Percentiles rank a stretch among this genome's conserved stretches.
Evolutionary conservation across 2,797 vertebrate genomes (phyloP).

Genomic region (Channa striata): DNA sequence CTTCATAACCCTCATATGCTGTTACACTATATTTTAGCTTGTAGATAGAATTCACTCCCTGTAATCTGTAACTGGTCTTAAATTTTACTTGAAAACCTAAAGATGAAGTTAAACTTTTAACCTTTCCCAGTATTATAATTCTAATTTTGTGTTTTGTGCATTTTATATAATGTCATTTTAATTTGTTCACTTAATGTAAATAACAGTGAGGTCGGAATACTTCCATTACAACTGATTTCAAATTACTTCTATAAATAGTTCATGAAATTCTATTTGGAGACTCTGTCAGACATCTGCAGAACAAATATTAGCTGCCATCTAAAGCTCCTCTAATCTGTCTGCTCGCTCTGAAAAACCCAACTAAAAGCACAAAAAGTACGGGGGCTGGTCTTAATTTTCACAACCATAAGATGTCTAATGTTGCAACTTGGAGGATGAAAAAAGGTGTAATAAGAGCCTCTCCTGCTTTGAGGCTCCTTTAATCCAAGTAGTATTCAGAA

Average conservation of each 20-base stretch:
- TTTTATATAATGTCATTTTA: no score
- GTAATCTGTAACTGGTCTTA: no score
- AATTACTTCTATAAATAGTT: neutral
- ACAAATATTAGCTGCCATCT: neutral
- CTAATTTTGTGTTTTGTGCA: no score
- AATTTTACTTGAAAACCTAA: no score
- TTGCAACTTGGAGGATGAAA: slow-evolving; percentile 9
- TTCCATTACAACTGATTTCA: neutral
- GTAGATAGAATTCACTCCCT: no score
- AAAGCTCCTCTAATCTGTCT: slow-evolving; percentile 14
- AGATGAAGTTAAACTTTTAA: no score
- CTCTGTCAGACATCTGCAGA: neutral
- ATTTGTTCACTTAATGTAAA: no score
- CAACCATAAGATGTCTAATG: slow-evolving; percentile 13
- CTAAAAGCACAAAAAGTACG: slow-evolving; percentile 2
- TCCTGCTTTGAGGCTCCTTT: neutral
- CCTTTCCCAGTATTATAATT: no score
- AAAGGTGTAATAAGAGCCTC: slow-evolving; percentile 1
- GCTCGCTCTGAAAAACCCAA: slow-evolving; percentile 5
- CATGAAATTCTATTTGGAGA: neutral
- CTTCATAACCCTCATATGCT: no score
- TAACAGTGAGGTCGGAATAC: neutral
- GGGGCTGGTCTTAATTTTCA: slow-evolving; percentile 7
- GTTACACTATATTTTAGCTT: no score
- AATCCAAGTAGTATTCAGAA: slow-evolving; percentile 1